Base-by-base conservation (phyloP, 2,888 invertebrate genomes). In the Eumerus sabulonum region DNA sequence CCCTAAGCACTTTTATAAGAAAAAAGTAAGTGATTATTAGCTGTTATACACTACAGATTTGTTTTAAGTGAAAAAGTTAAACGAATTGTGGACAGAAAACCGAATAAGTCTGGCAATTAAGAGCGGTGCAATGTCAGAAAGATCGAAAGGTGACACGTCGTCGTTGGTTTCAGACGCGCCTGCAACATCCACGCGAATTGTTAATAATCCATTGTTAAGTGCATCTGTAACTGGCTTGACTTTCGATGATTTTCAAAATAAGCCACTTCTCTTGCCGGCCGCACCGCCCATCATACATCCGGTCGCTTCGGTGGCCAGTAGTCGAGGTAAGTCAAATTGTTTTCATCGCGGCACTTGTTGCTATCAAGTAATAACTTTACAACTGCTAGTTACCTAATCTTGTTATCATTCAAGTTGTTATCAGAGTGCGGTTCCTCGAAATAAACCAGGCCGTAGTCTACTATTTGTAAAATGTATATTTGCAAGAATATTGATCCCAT, bases 211-310 rank as follows among this genome's bases (percentile, higher is more conserved):
- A 35, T 90, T 95, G 84, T 90, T 95, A 81, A 93, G 93, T 83
- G 93, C 92, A 63, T 93, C 94, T 73, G 93, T 94, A 81, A 93
- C 92, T 82, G 93, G 93, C 62, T 91, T 93, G 83, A 92, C 93
- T 12, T 91, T 93, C 64, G 94, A 94, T 84, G 94, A 94, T 88
- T 92, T 93, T 89, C 91, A 93, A 82, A 92, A 93, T 86, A 93
- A 93, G 88, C 92, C 93, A 70, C 89, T 94, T 76, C 89, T 94
- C 84, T 90, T 94, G 85, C 94, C 94, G 84, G 93, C 93, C 40
- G 90, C 90, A 53, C 89, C 90, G 67, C 86, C 87, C 5, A 84
- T 87, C 77, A 84, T 85, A 36, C 84, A 85, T 83, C 82, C 85
- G 38, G 56, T 77, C 1, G 27, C 27, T 27, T 67, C 77, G 18